These are phyloP conservation scores for Dipodomys stephensi DNA, from an alignment of 2,113 vertebrate species.

Conservation along the genomic window DNA sequence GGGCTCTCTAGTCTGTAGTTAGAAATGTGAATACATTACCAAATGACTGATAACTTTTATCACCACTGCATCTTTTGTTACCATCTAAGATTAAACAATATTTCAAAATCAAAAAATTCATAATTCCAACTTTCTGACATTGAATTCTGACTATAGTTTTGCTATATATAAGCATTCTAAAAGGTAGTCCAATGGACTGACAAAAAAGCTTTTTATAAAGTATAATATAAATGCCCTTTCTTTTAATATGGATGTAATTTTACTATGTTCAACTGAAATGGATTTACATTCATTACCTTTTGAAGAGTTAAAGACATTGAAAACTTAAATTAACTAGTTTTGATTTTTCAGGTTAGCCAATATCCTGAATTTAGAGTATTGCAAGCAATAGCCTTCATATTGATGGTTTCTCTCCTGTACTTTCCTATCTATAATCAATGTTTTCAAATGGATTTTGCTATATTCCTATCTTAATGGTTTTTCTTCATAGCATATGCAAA, in stretches of 20 bases:
- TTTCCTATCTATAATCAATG: background rate
- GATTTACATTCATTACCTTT: background rate
- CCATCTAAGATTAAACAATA: background rate
- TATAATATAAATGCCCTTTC: background rate
- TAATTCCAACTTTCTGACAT: constrained; percentile 6
- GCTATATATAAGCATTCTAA: background rate
- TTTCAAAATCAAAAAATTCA: constrained; percentile 49
- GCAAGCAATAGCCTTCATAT: background rate
- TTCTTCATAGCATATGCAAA: too few species aligned
- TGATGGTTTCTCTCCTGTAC: background rate
- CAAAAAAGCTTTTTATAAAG: background rate
- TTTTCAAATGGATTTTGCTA: background rate
- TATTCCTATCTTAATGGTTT: background rate
- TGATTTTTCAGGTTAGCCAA: constrained; percentile 4
- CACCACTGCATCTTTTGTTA: constrained; percentile 52
- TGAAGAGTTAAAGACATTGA: background rate
- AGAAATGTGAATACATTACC: constrained; percentile 27
- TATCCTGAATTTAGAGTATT: background rate
- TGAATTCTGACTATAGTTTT: constrained; percentile 24
- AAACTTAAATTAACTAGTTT: constrained; percentile 6
- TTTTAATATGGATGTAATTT: constrained; percentile 9
- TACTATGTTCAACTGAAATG: background rate
- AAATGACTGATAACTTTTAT: constrained; percentile 48
- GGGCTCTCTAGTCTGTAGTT: background rate
- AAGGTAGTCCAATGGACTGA: background rate